A percentile compares a stretch with the other conserved stretches of the same genome.
Conservation (phyloP, 2,888 invertebrate genomes). For the Teleogryllus oceanicus region DNA sequence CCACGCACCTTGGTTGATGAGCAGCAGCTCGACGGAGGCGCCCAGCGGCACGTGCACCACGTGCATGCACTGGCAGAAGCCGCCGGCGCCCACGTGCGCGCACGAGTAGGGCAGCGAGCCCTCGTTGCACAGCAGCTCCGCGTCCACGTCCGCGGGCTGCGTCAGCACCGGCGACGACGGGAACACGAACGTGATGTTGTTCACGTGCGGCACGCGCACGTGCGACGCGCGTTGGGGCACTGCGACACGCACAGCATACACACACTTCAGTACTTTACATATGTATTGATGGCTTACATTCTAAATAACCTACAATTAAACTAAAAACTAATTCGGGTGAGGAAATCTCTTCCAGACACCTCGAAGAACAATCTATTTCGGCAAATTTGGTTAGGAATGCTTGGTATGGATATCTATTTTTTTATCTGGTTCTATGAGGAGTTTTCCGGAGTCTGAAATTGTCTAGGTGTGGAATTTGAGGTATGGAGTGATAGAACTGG, state of each 20-base stretch:
- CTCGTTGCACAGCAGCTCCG: constrained; percentile 40
- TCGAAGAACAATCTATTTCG: too few relatives aligned
- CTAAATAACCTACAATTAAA: too few relatives aligned
- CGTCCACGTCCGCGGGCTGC: constrained; percentile 59
- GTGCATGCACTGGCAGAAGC: constrained; percentile 68
- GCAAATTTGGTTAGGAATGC: too few relatives aligned
- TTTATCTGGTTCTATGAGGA: too few relatives aligned
- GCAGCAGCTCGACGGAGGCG: constrained; percentile 68
- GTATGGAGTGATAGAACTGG: too few relatives aligned
- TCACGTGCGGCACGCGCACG: constrained; percentile 59
- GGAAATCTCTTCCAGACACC: too few relatives aligned
- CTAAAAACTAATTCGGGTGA: too few relatives aligned
- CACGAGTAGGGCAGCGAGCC: constrained; percentile 35
- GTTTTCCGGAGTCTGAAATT: too few relatives aligned
- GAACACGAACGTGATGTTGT: constrained; percentile 71
- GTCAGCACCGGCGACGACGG: constrained; percentile 76
- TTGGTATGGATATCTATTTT: too few relatives aligned
- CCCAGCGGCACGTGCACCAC: constrained; percentile 63
- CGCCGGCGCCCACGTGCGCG: constrained; percentile 31
- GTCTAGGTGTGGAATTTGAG: too few relatives aligned
- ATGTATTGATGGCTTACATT: too few relatives aligned
- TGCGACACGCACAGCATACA: neutral
- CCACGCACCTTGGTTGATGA: constrained; percentile 77
- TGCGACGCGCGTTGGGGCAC: neutral
- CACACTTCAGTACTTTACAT: too few relatives aligned